Evolutionary conservation across 2,113 vertebrate species (phyloP), one percentile per base, ranked within the genome.

Genomic region (Pica pica): DNA sequence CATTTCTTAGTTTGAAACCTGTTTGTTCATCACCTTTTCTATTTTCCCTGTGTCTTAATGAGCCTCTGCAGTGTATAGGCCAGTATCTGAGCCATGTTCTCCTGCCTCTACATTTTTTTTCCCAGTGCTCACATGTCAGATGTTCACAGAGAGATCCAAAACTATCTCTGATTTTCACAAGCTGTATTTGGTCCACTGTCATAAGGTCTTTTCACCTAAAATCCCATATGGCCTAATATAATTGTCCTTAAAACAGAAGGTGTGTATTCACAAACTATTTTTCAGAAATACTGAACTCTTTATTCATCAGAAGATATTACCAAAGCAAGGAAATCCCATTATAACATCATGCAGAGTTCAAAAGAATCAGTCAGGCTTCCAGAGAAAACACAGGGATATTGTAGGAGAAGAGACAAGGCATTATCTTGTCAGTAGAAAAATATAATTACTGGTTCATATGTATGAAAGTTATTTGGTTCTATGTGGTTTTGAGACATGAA

Each of bases 201-300:
- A 2, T 28, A 64, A 60, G 9, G 11, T 16, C 16, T 82, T 67
- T 93, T 44, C 47, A 64, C 33, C 30, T 55, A n/a, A 61, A 41
- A 17, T 0, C 3, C 2, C 3, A 5, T 59, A 27, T 24, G 26
- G 28, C 7, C 6, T 27, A 52, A 19, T 47, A 15, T 56, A 31
- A 31, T 16, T 49, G 10, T 49, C n/a, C 23, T 79, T 80, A 49
- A 60, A 82, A 31, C 1, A 76, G n/a, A 49, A 76, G 8, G 15
- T 70, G 24, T 11, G 24, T 41, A 56, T 27, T 56, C 22, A 78
- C 24, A 56, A 74, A 50, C 3, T 35, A 6, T 79, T 84, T 79
- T 84, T 76, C 61, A 87, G 33, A 93, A 71, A 91, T 68, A n/a
- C 2, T 47, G 7, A 56, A 52, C 5, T 11, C 13, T 82, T 46